Evolutionary conservation across 2,888 invertebrate species (phyloP), one percentile per base, ranked within the genome.

Genomic region (Aethes cnicana): DNA sequence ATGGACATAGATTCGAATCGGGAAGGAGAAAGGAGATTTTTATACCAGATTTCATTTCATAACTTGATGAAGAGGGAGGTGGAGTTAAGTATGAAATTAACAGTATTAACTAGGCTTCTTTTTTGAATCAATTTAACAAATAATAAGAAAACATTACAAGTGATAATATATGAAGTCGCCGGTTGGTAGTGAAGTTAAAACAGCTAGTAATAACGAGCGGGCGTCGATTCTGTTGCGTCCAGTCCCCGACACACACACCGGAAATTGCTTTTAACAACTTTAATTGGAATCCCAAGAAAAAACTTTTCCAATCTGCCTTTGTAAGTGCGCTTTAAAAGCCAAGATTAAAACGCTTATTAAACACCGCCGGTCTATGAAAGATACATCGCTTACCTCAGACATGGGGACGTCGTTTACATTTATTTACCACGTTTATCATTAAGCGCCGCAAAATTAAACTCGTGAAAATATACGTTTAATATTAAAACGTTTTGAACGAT

Each of bases 281-380:
- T 85, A 85, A 86, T 85, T 86, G 83, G 82, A 82, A 68, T 77
- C 76, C 70, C 72, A 84, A 85, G 84, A 84, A 84, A 85, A 82
- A 86, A 84, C 79, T 86, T 86, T 86, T 84, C 83, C 85, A 86
- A 86, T 85, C 82, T 84, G 77, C 84, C 77, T 81, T 83, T 84
- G 79, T 83, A 74, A 80, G 78, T 77, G 71, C 70, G 75, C 76
- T 78, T 78, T 74, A 74, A 78, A 77, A 70, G 68, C 65, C 56
- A 69, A 77, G 77, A 81, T 81, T 78, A 78, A 83, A 81, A 65
- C 68, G 63, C 67, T 75, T 77, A 77, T 72, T 73, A 78, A 69
- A 59, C 62, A 62, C 58, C 59, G 66, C 69, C 74, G n/a, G 66
- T 69, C 70, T 74, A 71, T 66, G 59, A 54, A 62, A 63, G 58